Conservation (phyloP, 2,797 vertebrate genomes). For the Semotilus atromaculatus region DNA sequence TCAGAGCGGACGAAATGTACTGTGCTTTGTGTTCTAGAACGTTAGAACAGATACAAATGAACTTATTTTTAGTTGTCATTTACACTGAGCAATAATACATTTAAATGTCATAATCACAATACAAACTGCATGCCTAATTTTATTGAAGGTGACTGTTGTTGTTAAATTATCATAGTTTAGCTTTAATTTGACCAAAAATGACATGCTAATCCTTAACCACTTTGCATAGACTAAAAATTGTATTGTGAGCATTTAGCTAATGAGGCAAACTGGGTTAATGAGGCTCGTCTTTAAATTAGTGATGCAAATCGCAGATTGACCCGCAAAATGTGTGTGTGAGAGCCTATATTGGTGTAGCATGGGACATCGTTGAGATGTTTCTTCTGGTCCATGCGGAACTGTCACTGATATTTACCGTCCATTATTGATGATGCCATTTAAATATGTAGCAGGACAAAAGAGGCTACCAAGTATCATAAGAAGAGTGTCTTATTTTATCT, state of each 20-base stretch:
- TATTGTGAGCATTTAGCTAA: slow-evolving; percentile 30
- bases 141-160: background rate
- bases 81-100: background rate
- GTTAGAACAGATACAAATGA: background rate
- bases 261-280: slow-evolving; percentile 55
- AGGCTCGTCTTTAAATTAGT: slow-evolving; percentile 62
- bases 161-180: background rate
- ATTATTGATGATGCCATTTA: slow-evolving; percentile 77
- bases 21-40: slow-evolving; percentile 3
- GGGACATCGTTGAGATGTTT: slow-evolving; percentile 7
- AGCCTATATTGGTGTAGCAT: slow-evolving; percentile 1
- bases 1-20: background rate
- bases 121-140: background rate
- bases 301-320: slow-evolving; percentile 30
- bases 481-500: background rate
- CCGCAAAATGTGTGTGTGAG: slow-evolving; percentile 19
- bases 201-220: background rate
- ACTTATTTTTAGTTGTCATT: background rate
- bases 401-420: slow-evolving; percentile 62
- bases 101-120: background rate
- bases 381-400: slow-evolving; percentile 45
- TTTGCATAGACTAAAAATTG: background rate
- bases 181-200: background rate
- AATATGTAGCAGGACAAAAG: slow-evolving; percentile 78
- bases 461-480: slow-evolving; percentile 46